Evolutionary conservation across 1,140 invertebrate species (phyloP), one percentile per base, ranked within the genome.

Genomic region (Drosophila persimilis): DNA sequence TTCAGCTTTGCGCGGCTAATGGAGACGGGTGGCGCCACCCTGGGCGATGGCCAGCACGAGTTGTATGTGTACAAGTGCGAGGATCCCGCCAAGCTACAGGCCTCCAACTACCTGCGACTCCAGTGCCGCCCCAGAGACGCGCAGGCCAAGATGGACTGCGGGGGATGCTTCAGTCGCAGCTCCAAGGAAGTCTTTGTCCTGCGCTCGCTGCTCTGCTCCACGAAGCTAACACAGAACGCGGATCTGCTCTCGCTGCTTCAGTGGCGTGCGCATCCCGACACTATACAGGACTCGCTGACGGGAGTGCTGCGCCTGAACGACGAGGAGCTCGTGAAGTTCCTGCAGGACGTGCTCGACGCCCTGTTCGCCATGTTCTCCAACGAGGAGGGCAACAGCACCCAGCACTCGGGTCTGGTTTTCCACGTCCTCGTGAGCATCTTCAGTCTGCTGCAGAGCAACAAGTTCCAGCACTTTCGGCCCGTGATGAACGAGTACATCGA

Each of bases 401-500:
- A 93, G 52, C 93, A 95, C 70, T 94, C 94, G 3, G 94, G 94
- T 20, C 92, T 94, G 7, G 94, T 95, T 9, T 95, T 95, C 71
- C 93, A 95, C 50, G 94, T 95, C 39, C 92, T 98, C 66, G 96
- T 98, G 2, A 97, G 96, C 48, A 98, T 99, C 80, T 97, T 99
- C 80, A 97, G 96, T 91, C 92, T 98, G 3, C 91, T 99, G 50
- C 97, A 98, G 79, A 97, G 96, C 79, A 95, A 95, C 51, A 97
- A 98, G 89, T 99, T 98, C 92, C 95, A 98, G 88, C 97, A 99
- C 90, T 99, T 99, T 91, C 95, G 97, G 73, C 97, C 98, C 1
- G 97, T 99, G 0, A 95, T 99, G 91, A 97, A 99, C 90, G 96
- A 96, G 2, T 99, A 99, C 80, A 98, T 99, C 44, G 96, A 97